Conservation (phyloP, 2,888 invertebrate genomes). For the Venusia cambrica region DNA sequence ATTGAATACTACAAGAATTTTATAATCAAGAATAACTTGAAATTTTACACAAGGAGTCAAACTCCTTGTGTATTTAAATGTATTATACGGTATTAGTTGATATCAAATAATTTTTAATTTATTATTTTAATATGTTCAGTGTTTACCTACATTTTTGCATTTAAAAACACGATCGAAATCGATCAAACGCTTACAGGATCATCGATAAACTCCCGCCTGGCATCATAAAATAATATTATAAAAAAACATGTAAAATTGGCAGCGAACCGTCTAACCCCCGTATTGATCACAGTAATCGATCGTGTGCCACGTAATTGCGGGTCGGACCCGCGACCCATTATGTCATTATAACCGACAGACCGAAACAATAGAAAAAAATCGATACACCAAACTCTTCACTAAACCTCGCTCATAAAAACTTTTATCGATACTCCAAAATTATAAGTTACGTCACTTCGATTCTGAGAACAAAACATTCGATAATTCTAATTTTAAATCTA, state of each 20-base stretch:
- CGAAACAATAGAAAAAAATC: conserved; percentile 62
- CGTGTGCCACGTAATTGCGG: conserved; percentile 80
- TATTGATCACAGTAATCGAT: conserved; percentile 81
- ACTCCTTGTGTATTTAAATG: no score
- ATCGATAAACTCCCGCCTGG: conserved; percentile 60
- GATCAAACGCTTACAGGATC: conserved; percentile 20
- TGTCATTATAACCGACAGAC: conserved; percentile 75
- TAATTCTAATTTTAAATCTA: conserved; percentile 35
- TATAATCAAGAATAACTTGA: no score
- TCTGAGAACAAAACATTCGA: conserved; percentile 29
- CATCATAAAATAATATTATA: conserved; percentile 65
- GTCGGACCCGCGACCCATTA: conserved; percentile 76
- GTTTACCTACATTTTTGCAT: no score
- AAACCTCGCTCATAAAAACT: conserved; percentile 14
- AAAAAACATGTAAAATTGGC: conserved; percentile 76
- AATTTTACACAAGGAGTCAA: no score
- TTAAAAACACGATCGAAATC: background rate
- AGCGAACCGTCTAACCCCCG: conserved; percentile 78
- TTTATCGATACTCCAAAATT: conserved; percentile 18
- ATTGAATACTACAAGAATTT: no score
- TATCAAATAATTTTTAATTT: no score
- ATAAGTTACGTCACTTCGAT: conserved; percentile 33
- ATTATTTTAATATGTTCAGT: no score
- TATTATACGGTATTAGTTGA: no score
- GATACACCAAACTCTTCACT: conserved; percentile 29